Conservation (phyloP, 2,888 invertebrate species). For the Erebia ligea region DNA sequence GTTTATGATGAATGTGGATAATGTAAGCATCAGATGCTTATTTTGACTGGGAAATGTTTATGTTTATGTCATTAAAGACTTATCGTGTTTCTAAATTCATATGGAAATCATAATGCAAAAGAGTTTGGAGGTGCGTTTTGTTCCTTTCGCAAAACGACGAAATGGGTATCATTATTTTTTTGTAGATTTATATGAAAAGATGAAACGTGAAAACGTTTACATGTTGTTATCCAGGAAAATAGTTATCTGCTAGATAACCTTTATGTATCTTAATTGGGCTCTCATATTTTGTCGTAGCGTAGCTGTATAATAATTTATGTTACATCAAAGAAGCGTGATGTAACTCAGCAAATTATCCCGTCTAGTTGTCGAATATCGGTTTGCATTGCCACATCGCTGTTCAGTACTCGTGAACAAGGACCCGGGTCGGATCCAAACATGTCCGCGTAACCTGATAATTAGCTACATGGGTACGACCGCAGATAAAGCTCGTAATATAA, state of each 20-base stretch:
- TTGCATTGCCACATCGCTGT: constrained; percentile 11
- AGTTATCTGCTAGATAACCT: too few relatives aligned
- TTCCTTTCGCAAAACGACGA: too few relatives aligned
- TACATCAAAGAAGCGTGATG: neutral
- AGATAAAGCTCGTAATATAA: neutral
- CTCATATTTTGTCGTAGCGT: neutral
- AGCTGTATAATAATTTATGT: neutral
- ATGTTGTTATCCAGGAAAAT: too few relatives aligned
- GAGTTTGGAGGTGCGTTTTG: too few relatives aligned
- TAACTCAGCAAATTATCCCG: constrained; percentile 1
- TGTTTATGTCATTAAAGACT: neutral
- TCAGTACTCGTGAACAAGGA: constrained; percentile 7
- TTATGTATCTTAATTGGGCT: neutral
- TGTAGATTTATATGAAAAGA: neutral
- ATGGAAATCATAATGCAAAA: too few relatives aligned
- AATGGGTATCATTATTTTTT: too few relatives aligned
- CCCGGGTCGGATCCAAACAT: constrained; percentile 9
- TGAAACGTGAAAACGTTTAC: neutral
- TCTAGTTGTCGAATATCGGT: constrained; percentile 2
- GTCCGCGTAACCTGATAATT: constrained; percentile 13
- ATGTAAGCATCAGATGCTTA: neutral
- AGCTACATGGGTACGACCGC: neutral
- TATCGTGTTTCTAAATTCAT: neutral
- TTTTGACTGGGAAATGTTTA: neutral
- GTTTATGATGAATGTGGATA: neutral